Evolutionary conservation across 30 jellyfish, hydroid and myxozoan genomes (phyloP).

Genomic region (Hydractinia symbiolongicarpus): DNA sequence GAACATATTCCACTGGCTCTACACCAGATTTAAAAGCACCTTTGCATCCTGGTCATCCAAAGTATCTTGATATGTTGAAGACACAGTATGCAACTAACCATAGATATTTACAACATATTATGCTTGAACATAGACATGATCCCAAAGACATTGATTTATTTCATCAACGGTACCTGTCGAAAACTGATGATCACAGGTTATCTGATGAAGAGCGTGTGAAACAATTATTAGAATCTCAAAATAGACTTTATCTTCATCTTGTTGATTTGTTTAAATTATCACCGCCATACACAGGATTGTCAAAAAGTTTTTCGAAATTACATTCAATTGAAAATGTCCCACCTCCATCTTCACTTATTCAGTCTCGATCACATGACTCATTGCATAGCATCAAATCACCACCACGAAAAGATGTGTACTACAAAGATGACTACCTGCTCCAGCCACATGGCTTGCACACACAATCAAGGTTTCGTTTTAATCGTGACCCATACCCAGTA

Average conservation of each 20-base stretch:
- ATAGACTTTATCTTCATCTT: conserved; percentile 51
- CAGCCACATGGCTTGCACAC: conserved; percentile 62
- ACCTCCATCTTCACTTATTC: conserved; percentile 12
- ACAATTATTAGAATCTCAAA: conserved; percentile 70
- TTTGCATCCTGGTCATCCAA: conserved; percentile 71
- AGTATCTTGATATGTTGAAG: conserved; percentile 57
- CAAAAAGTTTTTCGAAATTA: conserved; percentile 15
- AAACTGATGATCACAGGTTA: conserved; percentile 13
- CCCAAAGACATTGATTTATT: conserved; percentile 65
- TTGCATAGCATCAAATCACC: conserved; percentile 17
- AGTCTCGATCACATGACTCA: conserved; percentile 20
- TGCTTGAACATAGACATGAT: conserved; percentile 68
- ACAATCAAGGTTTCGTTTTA: conserved; percentile 48
- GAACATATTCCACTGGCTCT: conserved; percentile 51
- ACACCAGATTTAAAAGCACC: conserved; percentile 64
- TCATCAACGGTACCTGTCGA: conserved; percentile 61
- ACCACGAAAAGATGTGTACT: not conserved
- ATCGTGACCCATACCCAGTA: conserved; percentile 34
- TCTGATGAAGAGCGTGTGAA: conserved; percentile 54
- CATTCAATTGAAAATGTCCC: conserved; percentile 21
- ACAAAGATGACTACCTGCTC: conserved; percentile 38
- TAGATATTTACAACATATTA: conserved; percentile 57
- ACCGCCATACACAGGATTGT: conserved; percentile 3
- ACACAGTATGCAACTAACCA: conserved; percentile 75
- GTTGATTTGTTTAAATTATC: not conserved